Evolutionary conservation across 2,797 vertebrate genomes (phyloP).

Genomic region (Mus minutoides): DNA sequence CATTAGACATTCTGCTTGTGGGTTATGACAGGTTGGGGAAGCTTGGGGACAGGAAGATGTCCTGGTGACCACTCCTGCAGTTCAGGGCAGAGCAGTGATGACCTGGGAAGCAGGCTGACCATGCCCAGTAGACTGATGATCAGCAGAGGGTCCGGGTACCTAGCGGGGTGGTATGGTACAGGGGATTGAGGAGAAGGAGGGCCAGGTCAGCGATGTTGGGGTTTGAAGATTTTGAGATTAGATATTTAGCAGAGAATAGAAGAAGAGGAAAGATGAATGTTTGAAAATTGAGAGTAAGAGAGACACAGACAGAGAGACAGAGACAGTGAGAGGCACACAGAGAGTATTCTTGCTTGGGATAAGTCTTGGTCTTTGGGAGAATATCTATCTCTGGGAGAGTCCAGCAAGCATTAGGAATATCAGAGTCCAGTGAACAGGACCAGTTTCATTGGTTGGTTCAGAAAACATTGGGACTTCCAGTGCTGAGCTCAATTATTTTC

Average conservation of each 20-base stretch:
- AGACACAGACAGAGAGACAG: background rate
- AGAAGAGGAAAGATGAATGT: background rate
- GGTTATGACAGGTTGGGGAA: background rate
- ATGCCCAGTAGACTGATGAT: rapidly evolving
- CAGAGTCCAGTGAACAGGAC: background rate
- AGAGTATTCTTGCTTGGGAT: background rate
- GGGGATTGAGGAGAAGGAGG: background rate
- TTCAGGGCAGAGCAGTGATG: background rate
- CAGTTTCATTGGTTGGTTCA: background rate
- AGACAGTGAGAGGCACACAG: background rate
- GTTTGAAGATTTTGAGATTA: conserved; percentile 2
- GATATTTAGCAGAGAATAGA: background rate
- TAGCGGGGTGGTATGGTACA: background rate
- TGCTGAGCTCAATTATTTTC: background rate
- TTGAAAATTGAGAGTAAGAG: background rate
- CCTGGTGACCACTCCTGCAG: background rate
- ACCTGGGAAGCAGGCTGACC: background rate
- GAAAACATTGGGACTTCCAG: background rate
- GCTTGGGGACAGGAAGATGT: background rate
- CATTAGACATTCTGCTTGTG: background rate
- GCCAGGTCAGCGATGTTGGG: background rate
- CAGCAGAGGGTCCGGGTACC: background rate
- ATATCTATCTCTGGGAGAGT: background rate
- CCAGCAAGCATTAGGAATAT: background rate
- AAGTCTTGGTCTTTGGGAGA: background rate